Conservation (phyloP, 2,797 vertebrate genomes). For the Odontamblyopus rebecca region DNA sequence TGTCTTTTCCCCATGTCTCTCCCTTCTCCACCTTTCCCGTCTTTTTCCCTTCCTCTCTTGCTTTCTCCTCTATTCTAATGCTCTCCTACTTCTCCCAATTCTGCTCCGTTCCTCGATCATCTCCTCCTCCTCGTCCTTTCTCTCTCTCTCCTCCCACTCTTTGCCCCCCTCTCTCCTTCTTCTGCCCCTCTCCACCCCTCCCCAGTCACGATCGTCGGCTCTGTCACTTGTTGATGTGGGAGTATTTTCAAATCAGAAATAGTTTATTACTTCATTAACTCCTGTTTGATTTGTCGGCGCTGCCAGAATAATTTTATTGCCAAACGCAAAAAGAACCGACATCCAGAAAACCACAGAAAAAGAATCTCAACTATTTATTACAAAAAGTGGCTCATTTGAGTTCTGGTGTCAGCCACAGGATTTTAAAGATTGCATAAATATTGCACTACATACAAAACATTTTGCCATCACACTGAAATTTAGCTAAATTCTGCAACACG, state of each 20-base stretch:
- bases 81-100: background rate
- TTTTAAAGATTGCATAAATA: too few relatives aligned
- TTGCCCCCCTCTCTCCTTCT: background rate
- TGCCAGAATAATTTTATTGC: background rate
- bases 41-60: too few relatives aligned
- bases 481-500: too few relatives aligned
- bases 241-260: conserved; percentile 18
- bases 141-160: background rate
- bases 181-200: background rate
- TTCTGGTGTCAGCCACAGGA: background rate
- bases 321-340: background rate
- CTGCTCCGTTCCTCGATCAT: background rate
- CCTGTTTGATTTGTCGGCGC: background rate
- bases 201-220: conserved; percentile 16
- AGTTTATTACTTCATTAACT: conserved; percentile 10
- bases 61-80: background rate
- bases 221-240: conserved; percentile 6
- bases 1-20: too few relatives aligned
- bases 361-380: background rate
- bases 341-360: background rate
- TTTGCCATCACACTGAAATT: too few relatives aligned
- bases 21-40: too few relatives aligned
- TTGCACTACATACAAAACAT: too few relatives aligned
- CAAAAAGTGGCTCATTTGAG: background rate
- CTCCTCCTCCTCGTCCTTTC: background rate